Conservation (phyloP, 1,140 invertebrate species). For the Pseudomyrmex gracilis region DNA sequence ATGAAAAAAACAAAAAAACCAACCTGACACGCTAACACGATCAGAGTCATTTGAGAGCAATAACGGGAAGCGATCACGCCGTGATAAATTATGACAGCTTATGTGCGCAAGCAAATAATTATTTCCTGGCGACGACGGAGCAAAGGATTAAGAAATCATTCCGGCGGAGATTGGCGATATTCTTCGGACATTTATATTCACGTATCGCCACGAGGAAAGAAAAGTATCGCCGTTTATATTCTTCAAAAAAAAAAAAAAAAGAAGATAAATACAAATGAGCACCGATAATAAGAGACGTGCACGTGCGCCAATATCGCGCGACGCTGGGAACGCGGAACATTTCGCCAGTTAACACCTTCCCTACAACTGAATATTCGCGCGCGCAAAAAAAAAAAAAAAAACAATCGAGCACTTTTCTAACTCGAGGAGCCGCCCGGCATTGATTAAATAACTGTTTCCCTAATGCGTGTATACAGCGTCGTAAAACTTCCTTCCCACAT, state of each 20-base stretch:
- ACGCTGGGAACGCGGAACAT: conserved; percentile 60
- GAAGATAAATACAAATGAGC: conserved; percentile 2
- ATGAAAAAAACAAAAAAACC: not conserved
- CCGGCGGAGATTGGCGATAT: conserved; percentile 25
- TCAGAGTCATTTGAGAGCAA: conserved; percentile 26
- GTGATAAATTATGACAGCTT: conserved; percentile 21
- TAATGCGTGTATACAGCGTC: not conserved
- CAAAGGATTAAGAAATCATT: conserved; percentile 46
- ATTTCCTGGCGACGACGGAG: conserved; percentile 40
- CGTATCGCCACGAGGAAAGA: conserved; percentile 21
- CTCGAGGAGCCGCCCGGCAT: not conserved
- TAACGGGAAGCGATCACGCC: conserved; percentile 20
- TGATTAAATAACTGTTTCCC: conserved; percentile 1
- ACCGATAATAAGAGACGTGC: not conserved
- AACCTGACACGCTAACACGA: not conserved
- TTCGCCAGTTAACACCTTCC: conserved; percentile 33
- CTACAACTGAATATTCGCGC: conserved; percentile 26
- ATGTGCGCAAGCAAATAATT: conserved; percentile 16
- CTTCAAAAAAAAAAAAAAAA: no score
- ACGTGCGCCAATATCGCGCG: not conserved
- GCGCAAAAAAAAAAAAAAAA: not conserved
- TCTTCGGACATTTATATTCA: not conserved
- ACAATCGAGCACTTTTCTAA: conserved; percentile 12
- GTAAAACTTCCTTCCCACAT: conserved; percentile 36
- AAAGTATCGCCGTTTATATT: conserved; percentile 11